Conservation (phyloP, 2,797 vertebrate species). For the Antrozous pallidus region DNA sequence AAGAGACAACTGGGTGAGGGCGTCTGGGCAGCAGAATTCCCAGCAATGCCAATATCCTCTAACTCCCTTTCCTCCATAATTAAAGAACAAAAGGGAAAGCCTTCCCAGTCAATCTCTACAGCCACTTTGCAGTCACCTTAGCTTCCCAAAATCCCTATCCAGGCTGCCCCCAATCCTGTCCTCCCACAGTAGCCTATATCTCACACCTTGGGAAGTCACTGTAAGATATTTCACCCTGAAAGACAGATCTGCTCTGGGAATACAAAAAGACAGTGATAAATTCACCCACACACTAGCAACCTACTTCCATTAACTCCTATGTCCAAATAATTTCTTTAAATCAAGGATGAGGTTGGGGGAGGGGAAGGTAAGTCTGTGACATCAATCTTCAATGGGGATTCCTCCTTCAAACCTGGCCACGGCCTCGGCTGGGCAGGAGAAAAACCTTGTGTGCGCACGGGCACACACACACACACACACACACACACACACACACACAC, state of each 20-base stretch:
- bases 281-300: conserved; percentile 59
- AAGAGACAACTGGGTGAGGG: neutral
- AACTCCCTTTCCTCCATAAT: neutral
- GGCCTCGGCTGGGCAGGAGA: neutral
- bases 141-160: neutral
- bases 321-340: conserved; percentile 73
- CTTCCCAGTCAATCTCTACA: neutral
- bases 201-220: conserved; percentile 44
- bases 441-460: neutral
- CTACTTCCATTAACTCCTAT: conserved; percentile 70
- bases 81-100: conserved; percentile 1
- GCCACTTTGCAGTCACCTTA: neutral
- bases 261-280: conserved; percentile 65
- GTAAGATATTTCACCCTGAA: conserved; percentile 44
- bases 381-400: conserved; percentile 39
- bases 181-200: neutral
- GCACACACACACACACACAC: neutral
- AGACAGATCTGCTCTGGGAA: conserved; percentile 59
- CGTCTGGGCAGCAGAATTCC: neutral
- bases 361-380: conserved; percentile 32
- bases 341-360: conserved; percentile 40
- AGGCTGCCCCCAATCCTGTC: neutral
- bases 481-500: neutral
- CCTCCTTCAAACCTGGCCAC: conserved; percentile 26
- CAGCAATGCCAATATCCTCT: neutral